Evolutionary conservation across 92 coral and sea anemone genomes (phyloP).

Genomic region (Porites lobata): DNA sequence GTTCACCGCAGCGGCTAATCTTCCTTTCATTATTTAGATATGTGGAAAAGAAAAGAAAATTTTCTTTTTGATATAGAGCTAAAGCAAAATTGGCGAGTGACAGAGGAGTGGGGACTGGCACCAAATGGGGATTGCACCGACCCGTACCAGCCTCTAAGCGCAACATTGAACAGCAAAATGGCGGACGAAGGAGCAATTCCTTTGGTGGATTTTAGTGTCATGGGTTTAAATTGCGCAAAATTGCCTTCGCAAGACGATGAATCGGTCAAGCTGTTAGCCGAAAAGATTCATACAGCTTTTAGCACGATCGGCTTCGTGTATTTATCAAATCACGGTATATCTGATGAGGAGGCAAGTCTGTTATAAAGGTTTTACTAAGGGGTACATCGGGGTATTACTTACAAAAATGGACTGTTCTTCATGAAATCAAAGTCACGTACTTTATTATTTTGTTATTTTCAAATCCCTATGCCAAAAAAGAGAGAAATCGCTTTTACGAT

Average conservation of each 20-base stretch:
- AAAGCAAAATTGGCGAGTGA: background rate
- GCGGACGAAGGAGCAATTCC: slow-evolving; percentile 17
- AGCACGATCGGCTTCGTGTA: slow-evolving; percentile 63
- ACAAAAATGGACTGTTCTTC: too few species aligned
- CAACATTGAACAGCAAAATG: slow-evolving; percentile 7
- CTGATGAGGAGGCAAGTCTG: slow-evolving; percentile 28
- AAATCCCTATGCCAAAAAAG: too few species aligned
- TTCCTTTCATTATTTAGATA: too few species aligned
- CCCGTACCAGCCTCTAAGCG: background rate
- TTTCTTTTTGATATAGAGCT: too few species aligned
- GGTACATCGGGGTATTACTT: background rate
- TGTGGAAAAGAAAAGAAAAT: too few species aligned
- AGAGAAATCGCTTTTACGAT: too few species aligned
- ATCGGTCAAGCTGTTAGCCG: slow-evolving; percentile 32
- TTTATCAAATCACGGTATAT: slow-evolving; percentile 55
- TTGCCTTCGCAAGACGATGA: slow-evolving; percentile 20
- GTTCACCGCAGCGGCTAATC: too few species aligned
- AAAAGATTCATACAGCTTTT: slow-evolving; percentile 39
- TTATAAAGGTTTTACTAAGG: background rate
- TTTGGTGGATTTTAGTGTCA: slow-evolving; percentile 25
- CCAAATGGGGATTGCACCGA: too few species aligned
- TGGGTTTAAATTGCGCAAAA: slow-evolving; percentile 22
- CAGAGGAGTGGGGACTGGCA: background rate
- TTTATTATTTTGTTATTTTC: too few species aligned
- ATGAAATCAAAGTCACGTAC: too few species aligned